A percentile compares a stretch with the other conserved stretches of the same genome.
Evolutionary conservation across 2,888 invertebrate genomes (phyloP).

Genomic region (Lepidonotus clava): DNA sequence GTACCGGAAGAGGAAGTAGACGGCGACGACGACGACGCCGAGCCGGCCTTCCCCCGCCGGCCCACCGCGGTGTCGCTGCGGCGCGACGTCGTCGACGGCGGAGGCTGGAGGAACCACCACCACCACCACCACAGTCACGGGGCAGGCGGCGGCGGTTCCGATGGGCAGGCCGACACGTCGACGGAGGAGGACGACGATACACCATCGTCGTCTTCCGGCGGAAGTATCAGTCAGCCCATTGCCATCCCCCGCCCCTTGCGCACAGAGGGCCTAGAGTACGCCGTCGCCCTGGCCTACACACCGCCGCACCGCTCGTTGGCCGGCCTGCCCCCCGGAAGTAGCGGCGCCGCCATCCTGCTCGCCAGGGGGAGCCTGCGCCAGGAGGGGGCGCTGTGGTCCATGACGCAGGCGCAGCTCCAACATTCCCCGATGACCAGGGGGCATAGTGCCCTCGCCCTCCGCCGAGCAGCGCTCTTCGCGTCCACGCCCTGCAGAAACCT

Average conservation of each 20-base stretch:
- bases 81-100: slow-evolving; percentile 26
- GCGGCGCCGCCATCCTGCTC: slow-evolving; percentile 3
- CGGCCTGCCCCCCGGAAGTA: background rate
- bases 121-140: too few relatives aligned
- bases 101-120: background rate
- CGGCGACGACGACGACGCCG: slow-evolving; percentile 28
- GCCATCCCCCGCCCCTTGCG: slow-evolving; percentile 16
- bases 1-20: slow-evolving; percentile 51
- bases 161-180: slow-evolving; percentile 14
- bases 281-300: slow-evolving; percentile 22
- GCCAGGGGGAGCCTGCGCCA: slow-evolving; percentile 17
- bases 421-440: background rate
- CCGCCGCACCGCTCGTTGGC: background rate
- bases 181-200: background rate
- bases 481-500: background rate
- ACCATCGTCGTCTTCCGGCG: background rate
- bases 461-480: slow-evolving; percentile 16
- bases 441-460: background rate
- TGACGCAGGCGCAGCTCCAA: slow-evolving; percentile 24
- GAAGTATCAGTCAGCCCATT: background rate
- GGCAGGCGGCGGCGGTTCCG: background rate
- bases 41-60: slow-evolving; percentile 11
- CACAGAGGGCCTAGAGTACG: slow-evolving; percentile 22
- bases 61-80: background rate
- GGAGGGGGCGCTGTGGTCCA: slow-evolving; percentile 1